phyloP scores from a whole-genome alignment of 2,797 vertebrate species.

The Macropodus opercularis region DNA sequence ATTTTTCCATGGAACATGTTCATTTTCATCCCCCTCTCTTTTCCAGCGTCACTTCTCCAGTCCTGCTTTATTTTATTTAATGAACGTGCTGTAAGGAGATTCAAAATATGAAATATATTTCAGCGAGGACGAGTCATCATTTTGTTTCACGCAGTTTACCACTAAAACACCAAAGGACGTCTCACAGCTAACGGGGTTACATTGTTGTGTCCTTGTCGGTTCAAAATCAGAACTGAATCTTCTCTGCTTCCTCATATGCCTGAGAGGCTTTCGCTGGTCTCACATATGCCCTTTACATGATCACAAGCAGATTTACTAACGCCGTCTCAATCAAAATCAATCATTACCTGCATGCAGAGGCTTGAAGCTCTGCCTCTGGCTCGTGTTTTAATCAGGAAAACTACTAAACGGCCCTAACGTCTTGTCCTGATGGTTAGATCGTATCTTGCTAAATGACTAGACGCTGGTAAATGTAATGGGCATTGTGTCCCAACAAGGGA shows the following conservation, averaged over 20 bases:
- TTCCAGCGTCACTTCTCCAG: constrained; percentile 25
- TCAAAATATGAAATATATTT: constrained; percentile 34
- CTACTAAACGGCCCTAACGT: no score
- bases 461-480: no score
- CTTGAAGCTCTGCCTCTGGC: not conserved
- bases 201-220: not conserved
- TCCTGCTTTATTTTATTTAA: constrained; percentile 22
- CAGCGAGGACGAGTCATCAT: no score
- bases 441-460: not conserved
- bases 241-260: no score
- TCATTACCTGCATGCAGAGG: not conserved
- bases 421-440: not conserved
- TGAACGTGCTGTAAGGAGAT: constrained; percentile 17
- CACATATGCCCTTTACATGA: no score
- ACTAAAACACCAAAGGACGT: not conserved
- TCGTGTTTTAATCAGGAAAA: not conserved
- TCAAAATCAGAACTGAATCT: no score
- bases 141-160: no score
- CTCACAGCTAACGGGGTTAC: not conserved
- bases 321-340: no score
- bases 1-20: constrained; percentile 70
- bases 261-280: no score
- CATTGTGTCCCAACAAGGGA: no score
- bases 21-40: constrained; percentile 21
- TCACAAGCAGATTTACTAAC: no score